Evolutionary conservation across 1,140 invertebrate genomes (phyloP).

Genomic region (Argopecten irradians): DNA sequence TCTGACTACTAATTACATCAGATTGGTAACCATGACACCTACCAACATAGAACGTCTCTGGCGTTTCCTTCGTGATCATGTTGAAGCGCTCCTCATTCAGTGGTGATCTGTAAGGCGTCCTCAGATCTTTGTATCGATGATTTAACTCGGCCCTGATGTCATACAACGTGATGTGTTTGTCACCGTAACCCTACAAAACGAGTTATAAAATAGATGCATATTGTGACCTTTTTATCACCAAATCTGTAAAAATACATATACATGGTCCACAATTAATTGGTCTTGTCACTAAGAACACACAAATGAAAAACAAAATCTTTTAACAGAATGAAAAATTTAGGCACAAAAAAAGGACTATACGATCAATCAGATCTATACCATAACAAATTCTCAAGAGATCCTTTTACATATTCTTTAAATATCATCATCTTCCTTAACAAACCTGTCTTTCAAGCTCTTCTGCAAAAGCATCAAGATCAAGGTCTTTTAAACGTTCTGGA

Average conservation of each 20-base stretch:
- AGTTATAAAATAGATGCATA: too few species aligned
- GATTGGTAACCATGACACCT: slow-evolving; percentile 78
- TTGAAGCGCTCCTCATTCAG: slow-evolving; percentile 94
- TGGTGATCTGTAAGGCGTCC: slow-evolving; percentile 87
- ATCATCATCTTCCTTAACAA: slow-evolving; percentile 24
- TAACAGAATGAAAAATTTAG: too few species aligned
- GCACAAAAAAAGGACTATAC: too few species aligned
- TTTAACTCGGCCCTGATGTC: slow-evolving; percentile 98
- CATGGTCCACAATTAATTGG: too few species aligned
- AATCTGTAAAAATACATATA: too few species aligned
- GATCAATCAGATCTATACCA: too few species aligned
- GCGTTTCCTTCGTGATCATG: slow-evolving; percentile 96
- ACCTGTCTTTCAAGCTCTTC: slow-evolving; percentile 95
- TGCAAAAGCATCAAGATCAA: slow-evolving; percentile 99
- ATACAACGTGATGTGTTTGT: slow-evolving; percentile 98
- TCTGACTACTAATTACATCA: too few species aligned
- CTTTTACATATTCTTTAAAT: background rate
- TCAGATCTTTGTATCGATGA: slow-evolving; percentile 95
- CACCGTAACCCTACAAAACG: slow-evolving; percentile 88
- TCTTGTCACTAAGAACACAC: too few species aligned
- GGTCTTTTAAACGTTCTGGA: slow-evolving; percentile 95
- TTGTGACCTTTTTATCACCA: too few species aligned
- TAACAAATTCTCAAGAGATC: too few species aligned
- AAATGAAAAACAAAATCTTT: too few species aligned
- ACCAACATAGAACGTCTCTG: slow-evolving; percentile 95